Evolutionary conservation across 2,888 invertebrate genomes (phyloP), one percentile per base, ranked within the genome.

Genomic region (Ichneumon xanthorius): DNA sequence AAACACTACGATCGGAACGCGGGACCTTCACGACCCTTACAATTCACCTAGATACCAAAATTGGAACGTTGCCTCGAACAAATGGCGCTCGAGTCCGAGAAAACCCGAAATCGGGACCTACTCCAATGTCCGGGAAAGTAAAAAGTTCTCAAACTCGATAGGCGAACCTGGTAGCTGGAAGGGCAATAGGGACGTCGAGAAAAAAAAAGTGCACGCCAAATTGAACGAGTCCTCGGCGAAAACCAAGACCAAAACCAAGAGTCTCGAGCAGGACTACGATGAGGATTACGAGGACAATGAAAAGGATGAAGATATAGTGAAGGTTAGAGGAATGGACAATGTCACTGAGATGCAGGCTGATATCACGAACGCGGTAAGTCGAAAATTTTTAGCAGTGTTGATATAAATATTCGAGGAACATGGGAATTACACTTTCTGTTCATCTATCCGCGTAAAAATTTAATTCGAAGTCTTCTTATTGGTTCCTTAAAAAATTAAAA

Each of bases 231-330:
- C 26, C 11, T 16, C 63, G 33, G 73, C 80, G 5, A 83, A 48
- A 4, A 48, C 45, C 45, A 48, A 78, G 26, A 68, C 87, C 4
- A 89, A 87, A 81, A 91, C 89, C 9, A 92, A 91, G 87, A 92
- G 90, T 78, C 88, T 90, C 53, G 93, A 92, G 48, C 89, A 88
- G 87, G 93, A 92, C 88, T 92, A 92, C 89, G 84, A 85, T 9
- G 92, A 93, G 81, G 92, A 93, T 82, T 92, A 92, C 76, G 79
- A 89, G 71, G 91, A 92, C 82, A 90, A 89, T 80, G 92, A 91
- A 63, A 91, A 92, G 82, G 89, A 90, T 45, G 91, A 91, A 76
- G 91, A 90, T 53, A 89, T 87, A 40, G 79, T 73, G 22, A 90
- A 88, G 80, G 83, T 86, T 53, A 88, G 87, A 16, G 84, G 85